Conservation (phyloP, 53 echinoderm and acorn worm genomes). For the Apostichopus leukothele region DNA sequence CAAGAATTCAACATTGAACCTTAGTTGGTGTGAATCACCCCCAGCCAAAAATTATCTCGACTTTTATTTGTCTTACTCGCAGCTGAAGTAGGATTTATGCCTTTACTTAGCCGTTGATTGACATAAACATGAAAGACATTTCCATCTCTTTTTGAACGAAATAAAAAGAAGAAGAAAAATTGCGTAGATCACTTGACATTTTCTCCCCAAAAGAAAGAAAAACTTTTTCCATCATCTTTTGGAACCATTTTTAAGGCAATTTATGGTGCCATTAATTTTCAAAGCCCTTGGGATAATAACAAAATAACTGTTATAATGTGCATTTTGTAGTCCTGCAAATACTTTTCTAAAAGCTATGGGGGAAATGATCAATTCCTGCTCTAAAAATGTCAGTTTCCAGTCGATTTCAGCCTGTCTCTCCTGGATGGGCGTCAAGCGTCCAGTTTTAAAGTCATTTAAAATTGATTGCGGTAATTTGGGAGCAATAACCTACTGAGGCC, state of each 20-base stretch:
- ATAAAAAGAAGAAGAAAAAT: not conserved
- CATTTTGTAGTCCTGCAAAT: not conserved
- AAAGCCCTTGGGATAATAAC: not conserved
- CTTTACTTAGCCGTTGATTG: not conserved
- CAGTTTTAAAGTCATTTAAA: slow-evolving; percentile 1
- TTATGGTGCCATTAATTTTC: slow-evolving; percentile 14
- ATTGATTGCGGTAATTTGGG: not conserved
- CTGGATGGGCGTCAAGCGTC: not conserved
- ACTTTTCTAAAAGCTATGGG: not conserved
- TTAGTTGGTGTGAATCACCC: not conserved
- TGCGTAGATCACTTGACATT: slow-evolving; percentile 7
- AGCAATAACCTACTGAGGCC: slow-evolving; percentile 1
- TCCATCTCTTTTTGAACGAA: not conserved
- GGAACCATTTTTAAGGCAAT: not conserved
- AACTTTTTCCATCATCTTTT: not conserved
- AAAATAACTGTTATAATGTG: not conserved
- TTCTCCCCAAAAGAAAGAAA: not conserved
- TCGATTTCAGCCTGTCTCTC: not conserved
- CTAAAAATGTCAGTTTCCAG: slow-evolving; percentile 3
- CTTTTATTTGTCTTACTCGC: slow-evolving; percentile 1
- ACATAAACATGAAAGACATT: not conserved
- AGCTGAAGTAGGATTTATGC: not conserved
- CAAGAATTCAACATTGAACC: not conserved
- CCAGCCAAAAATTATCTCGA: not conserved
- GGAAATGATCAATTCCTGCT: not conserved